Evolutionary conservation across 30 jellyfish, hydroid and myxozoan genomes (phyloP), one percentile per base, ranked within the genome.

Genomic region (Catostylus mosaicus): DNA sequence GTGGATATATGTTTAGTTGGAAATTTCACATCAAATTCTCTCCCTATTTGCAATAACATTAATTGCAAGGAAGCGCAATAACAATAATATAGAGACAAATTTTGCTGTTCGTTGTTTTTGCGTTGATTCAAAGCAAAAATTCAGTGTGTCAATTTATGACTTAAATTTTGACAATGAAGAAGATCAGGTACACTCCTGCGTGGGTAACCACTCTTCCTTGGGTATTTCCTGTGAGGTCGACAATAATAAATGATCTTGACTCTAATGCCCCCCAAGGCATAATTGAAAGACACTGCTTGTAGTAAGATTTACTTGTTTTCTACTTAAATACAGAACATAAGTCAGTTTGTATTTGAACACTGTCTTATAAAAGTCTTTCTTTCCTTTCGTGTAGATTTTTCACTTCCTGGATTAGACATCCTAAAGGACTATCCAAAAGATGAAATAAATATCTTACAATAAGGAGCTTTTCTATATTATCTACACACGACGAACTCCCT

Each of bases 161-260:
- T 40, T 40, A 7, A 40, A 5, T 40, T 5, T 5, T 40, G 14
- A 40, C 14, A 40, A 14, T 40, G 54, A 14, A 7, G 54, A 40
- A 40, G 54, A 40, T 52, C 67, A 11, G 67, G 7, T n/a, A 20
- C 19, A 7, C 30, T 52, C 29, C 29, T 52, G 26, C 29, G 8
- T n/a, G 67, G 67, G 29, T 52, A 52, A 20, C 67, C 67, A n/a
- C 67, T 52, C 67, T 52, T n/a, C 67, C 30, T 10, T 26, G 30
- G 19, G 67, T 52, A 52, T 52, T 52, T 52, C 67, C 67, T 52
- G 67, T 52, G 8, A 10, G 67, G 29, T 43, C 8, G 56, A n/a
- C n/a, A n/a, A n/a, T n/a, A 40, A 14, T 40, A 5, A 5, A 14
- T 40, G 14, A 40, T 40, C 14, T 40, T 40, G 7, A 40, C 7